phyloP scores from a whole-genome alignment of 2,797 vertebrate genomes.

The Delichon dasypus region DNA sequence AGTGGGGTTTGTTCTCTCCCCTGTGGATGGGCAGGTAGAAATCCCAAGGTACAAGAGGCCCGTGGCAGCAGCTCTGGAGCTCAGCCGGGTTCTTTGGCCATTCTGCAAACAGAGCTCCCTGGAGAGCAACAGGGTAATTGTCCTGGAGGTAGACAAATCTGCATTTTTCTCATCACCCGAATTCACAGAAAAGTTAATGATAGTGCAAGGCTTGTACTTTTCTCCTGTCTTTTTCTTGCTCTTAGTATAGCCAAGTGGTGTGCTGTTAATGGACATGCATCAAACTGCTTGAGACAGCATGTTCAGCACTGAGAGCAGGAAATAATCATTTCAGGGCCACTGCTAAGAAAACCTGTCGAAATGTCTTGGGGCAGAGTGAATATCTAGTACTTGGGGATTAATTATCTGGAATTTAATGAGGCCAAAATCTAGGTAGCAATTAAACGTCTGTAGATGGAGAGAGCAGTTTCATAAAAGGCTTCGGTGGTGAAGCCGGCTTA shows the following conservation, averaged over 20 bases:
- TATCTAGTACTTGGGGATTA: slow-evolving; percentile 70
- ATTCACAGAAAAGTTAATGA: not conserved
- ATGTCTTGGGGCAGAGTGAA: slow-evolving; percentile 60
- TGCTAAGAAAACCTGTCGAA: slow-evolving; percentile 63
- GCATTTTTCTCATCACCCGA: not conserved
- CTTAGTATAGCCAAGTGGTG: slow-evolving; percentile 4
- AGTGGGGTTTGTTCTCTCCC: not conserved
- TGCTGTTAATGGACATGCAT: slow-evolving; percentile 7
- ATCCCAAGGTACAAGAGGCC: not conserved
- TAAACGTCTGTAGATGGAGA: slow-evolving; percentile 42
- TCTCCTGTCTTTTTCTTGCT: not conserved
- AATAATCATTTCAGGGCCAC: slow-evolving; percentile 49
- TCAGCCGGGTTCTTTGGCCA: not conserved
- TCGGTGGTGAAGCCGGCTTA: not conserved
- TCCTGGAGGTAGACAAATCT: not conserved
- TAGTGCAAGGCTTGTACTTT: not conserved
- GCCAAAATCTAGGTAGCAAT: slow-evolving; percentile 61
- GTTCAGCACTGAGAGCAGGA: slow-evolving; percentile 44
- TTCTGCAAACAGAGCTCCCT: not conserved
- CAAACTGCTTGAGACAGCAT: slow-evolving; percentile 56
- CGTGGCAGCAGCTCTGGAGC: not conserved
- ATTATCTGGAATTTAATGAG: slow-evolving; percentile 73
- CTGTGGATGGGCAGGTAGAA: not conserved
- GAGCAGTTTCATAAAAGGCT: slow-evolving; percentile 9
- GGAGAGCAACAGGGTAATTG: not conserved